These are phyloP conservation scores for Hydropsyche betteni DNA, from an alignment of 2,888 invertebrate genomes.

Conservation along the genomic window DNA sequence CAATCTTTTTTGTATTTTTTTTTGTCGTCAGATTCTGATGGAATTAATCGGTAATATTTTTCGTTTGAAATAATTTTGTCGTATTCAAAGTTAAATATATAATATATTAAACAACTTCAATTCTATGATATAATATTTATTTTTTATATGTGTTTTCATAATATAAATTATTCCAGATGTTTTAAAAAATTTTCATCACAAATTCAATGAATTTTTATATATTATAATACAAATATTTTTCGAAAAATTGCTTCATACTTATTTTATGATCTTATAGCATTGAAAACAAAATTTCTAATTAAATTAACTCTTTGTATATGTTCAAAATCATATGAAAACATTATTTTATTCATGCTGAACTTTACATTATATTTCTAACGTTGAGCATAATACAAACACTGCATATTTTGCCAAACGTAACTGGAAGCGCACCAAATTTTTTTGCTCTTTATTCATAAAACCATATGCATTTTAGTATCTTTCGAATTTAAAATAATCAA, in stretches of 20 bases:
- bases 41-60: not conserved
- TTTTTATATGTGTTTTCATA: too few relatives aligned
- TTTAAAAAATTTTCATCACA: too few relatives aligned
- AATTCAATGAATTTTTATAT: too few relatives aligned
- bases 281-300: not conserved
- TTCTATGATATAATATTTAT: too few relatives aligned
- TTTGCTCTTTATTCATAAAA: not conserved
- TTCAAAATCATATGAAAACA: not conserved
- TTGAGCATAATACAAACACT: not conserved
- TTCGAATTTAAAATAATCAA: not conserved
- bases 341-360: too few relatives aligned
- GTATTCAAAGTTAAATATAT: too few relatives aligned
- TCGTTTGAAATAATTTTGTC: too few relatives aligned
- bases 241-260: too few relatives aligned
- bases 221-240: too few relatives aligned
- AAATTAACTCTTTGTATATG: not conserved
- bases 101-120: too few relatives aligned
- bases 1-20: not conserved
- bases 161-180: too few relatives aligned
- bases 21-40: not conserved
- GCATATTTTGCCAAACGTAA: not conserved
- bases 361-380: not conserved
- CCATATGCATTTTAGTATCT: not conserved
- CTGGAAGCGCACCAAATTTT: slow-evolving; percentile 3
- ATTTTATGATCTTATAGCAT: not conserved